Conservation (phyloP, 2,113 vertebrate species). For the Eudorcas thomsonii region DNA sequence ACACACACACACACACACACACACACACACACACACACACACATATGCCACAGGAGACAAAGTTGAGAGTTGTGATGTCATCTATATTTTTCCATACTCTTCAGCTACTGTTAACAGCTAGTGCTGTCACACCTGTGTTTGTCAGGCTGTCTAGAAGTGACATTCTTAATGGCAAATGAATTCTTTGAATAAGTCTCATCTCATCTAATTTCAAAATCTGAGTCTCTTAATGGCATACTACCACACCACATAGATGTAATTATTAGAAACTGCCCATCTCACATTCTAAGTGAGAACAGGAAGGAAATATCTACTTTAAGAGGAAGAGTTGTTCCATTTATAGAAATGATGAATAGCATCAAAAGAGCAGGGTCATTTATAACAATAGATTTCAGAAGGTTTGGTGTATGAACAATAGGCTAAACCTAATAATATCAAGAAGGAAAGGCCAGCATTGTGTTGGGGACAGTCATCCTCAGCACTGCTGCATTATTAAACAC, state of each 20-base stretch:
- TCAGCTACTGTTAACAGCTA: not conserved
- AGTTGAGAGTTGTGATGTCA: not conserved
- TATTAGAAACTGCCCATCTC: constrained; percentile 48
- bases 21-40: too few relatives aligned
- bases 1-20: not conserved
- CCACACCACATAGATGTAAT: not conserved
- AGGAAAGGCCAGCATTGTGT: not conserved
- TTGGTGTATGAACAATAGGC: constrained; percentile 58
- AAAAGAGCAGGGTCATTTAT: constrained; percentile 64
- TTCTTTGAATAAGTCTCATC: not conserved
- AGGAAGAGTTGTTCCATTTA: constrained; percentile 60
- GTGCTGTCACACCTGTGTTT: not conserved
- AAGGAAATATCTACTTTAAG: constrained; percentile 59
- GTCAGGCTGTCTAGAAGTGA: not conserved
- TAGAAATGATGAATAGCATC: constrained; percentile 61
- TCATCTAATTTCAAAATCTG: constrained; percentile 44
- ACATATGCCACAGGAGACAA: not conserved
- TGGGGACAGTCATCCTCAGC: not conserved
- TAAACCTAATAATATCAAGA: constrained; percentile 10
- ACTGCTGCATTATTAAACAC: constrained; percentile 24
- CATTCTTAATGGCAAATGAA: not conserved
- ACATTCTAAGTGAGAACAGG: constrained; percentile 38
- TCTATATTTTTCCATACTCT: not conserved
- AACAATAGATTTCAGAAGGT: constrained; percentile 48
- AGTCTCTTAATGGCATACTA: constrained; percentile 35